Percentiles rank a stretch among this genome's conserved stretches.
Evolutionary conservation across 2,888 invertebrate species (phyloP).

Genomic region (Nomada fucata): DNA sequence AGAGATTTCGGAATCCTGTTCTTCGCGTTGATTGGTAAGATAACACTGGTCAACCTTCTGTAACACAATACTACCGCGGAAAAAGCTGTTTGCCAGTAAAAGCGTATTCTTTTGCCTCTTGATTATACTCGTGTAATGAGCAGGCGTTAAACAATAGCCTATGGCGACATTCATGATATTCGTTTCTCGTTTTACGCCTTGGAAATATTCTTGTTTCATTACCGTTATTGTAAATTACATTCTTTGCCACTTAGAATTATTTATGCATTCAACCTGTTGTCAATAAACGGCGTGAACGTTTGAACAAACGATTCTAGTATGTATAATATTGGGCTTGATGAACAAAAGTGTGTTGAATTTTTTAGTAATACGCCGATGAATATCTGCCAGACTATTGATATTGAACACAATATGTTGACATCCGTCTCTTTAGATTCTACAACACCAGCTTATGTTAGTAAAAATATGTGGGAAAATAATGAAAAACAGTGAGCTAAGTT

Average conservation of each 20-base stretch:
- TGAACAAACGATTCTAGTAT: not conserved
- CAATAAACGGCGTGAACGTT: not conserved
- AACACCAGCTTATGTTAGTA: too few species aligned
- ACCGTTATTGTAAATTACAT: not conserved
- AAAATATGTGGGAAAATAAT: too few species aligned
- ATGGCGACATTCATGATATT: not conserved
- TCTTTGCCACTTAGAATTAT: not conserved
- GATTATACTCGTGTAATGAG: conserved; percentile 38
- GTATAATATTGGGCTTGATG: too few species aligned
- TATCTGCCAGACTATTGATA: too few species aligned
- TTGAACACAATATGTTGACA: too few species aligned
- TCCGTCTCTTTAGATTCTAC: too few species aligned
- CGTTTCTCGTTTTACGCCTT: not conserved
- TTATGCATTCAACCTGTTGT: not conserved
- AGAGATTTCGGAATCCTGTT: conserved; percentile 50
- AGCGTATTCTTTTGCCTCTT: conserved; percentile 27
- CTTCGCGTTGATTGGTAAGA: conserved; percentile 76
- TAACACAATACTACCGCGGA: conserved; percentile 49
- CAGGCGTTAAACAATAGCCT: not conserved
- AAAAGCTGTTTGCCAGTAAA: conserved; percentile 20
- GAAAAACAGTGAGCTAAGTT: too few species aligned
- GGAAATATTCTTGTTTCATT: too few species aligned
- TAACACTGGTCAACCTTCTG: conserved; percentile 67
- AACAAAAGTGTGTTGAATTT: too few species aligned
- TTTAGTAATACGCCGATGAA: too few species aligned